A percentile compares a stretch with the other conserved stretches of the same genome.
Evolutionary conservation across 2,888 invertebrate genomes (phyloP).

Genomic region (Epistrophella euchroma): DNA sequence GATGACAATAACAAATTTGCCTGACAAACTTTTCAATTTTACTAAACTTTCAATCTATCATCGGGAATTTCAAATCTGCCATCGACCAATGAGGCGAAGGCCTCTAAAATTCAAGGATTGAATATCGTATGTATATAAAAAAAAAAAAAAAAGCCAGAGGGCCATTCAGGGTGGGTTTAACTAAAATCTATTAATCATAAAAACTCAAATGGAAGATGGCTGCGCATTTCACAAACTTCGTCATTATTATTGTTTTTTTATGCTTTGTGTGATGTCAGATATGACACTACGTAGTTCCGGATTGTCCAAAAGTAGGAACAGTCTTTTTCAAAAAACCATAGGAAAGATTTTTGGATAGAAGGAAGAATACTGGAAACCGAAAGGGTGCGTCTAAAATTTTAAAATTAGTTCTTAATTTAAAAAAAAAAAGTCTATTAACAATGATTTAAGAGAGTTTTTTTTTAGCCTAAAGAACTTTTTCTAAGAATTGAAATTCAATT

Average conservation of each 20-base stretch:
- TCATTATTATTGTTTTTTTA: background rate
- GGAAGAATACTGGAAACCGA: too few relatives aligned
- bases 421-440: too few relatives aligned
- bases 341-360: too few relatives aligned
- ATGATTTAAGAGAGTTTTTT: too few relatives aligned
- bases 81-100: background rate
- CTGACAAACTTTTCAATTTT: constrained; percentile 34
- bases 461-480: too few relatives aligned
- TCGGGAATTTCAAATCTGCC: constrained; percentile 33
- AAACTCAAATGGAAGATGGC: background rate
- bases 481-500: too few relatives aligned
- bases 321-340: too few relatives aligned
- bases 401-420: too few relatives aligned
- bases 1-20: constrained; percentile 4
- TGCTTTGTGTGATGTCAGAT: too few relatives aligned
- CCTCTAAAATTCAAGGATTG: background rate
- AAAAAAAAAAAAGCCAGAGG: background rate
- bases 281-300: too few relatives aligned
- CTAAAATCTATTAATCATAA: background rate
- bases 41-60: constrained; percentile 47
- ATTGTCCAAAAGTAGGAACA: too few relatives aligned
- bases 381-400: too few relatives aligned
- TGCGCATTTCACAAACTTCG: background rate
- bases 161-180: background rate
- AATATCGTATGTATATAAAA: background rate